Evolutionary conservation across 2,797 vertebrate genomes (phyloP).

Genomic region (Oreochromis mossambicus): DNA sequence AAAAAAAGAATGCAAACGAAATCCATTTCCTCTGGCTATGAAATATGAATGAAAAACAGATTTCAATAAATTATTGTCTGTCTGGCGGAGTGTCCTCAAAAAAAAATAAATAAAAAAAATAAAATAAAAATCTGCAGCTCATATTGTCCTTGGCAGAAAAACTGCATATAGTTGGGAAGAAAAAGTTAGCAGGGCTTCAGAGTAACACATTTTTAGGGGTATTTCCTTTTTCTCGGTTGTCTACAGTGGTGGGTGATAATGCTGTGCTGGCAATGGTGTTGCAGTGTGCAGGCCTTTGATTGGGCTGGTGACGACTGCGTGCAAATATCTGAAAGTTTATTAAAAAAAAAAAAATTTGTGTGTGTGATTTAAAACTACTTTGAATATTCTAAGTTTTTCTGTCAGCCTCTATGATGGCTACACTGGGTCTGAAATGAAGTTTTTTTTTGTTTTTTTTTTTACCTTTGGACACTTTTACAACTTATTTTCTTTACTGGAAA

Average conservation of each 20-base stretch:
- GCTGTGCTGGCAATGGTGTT: not conserved
- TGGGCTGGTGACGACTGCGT: not conserved
- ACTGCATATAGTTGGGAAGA: constrained; percentile 15
- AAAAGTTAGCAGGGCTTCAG: not conserved
- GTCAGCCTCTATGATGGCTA: not conserved
- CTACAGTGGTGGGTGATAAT: not conserved
- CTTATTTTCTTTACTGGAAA: not conserved
- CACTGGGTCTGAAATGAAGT: not conserved
- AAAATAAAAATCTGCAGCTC: constrained; percentile 47
- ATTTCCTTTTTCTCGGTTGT: constrained; percentile 18
- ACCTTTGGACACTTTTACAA: not conserved
- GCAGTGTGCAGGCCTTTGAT: not conserved
- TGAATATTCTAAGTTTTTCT: not conserved
- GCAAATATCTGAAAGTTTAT: not conserved
- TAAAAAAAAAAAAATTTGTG: not conserved
- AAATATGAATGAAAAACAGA: constrained; percentile 62
- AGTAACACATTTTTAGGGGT: constrained; percentile 18
- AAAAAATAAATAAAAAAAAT: not conserved
- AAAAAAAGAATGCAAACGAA: constrained; percentile 33
- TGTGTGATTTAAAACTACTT: not conserved
- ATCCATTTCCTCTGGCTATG: constrained; percentile 40
- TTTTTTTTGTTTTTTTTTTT: not conserved
- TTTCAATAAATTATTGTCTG: constrained; percentile 56
- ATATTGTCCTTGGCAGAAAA: constrained; percentile 58
- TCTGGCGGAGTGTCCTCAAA: constrained; percentile 15